These are phyloP conservation scores for Epinephelus moara DNA, from an alignment of 2,113 vertebrate species.

Conservation along the genomic window DNA sequence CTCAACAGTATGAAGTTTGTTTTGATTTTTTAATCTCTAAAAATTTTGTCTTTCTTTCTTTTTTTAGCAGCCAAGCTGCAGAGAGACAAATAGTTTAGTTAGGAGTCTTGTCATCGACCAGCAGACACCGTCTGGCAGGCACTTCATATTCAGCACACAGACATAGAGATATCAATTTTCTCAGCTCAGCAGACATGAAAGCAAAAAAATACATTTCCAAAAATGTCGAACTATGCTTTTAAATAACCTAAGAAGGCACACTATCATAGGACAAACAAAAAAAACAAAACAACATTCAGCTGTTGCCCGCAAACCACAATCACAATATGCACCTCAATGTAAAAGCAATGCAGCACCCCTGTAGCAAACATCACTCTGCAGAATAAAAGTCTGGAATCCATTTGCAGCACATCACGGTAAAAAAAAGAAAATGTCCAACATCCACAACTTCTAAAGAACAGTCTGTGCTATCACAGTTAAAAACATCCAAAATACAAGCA, in stretches of 20 bases:
- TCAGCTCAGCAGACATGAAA: not conserved
- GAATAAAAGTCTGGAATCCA: not conserved
- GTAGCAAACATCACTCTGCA: slow-evolving; percentile 4
- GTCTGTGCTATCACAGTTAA: not conserved
- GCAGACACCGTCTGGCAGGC: too few species aligned
- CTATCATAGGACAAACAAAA: not conserved
- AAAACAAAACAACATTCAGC: slow-evolving; percentile 1
- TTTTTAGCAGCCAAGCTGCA: not conserved
- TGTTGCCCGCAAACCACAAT: slow-evolving; percentile 4
- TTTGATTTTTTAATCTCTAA: not conserved
- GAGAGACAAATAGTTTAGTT: not conserved
- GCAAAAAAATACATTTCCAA: too few species aligned
- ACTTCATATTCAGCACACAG: not conserved
- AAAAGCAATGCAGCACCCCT: slow-evolving; percentile 15
- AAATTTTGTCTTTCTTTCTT: too few species aligned
- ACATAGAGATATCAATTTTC: not conserved
- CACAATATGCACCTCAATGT: slow-evolving; percentile 1
- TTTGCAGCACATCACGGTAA: slow-evolving; percentile 15
- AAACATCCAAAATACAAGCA: not conserved
- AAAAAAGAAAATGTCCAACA: slow-evolving; percentile 3
- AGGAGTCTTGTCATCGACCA: not conserved
- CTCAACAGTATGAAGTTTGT: not conserved
- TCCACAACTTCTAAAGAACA: slow-evolving; percentile 5
- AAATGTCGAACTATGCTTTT: not conserved
- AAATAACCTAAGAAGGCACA: not conserved